Percentiles rank a stretch among this genome's conserved stretches.
Conservation (phyloP, 2,888 invertebrate genomes). For the Parochlus steinenii region DNA sequence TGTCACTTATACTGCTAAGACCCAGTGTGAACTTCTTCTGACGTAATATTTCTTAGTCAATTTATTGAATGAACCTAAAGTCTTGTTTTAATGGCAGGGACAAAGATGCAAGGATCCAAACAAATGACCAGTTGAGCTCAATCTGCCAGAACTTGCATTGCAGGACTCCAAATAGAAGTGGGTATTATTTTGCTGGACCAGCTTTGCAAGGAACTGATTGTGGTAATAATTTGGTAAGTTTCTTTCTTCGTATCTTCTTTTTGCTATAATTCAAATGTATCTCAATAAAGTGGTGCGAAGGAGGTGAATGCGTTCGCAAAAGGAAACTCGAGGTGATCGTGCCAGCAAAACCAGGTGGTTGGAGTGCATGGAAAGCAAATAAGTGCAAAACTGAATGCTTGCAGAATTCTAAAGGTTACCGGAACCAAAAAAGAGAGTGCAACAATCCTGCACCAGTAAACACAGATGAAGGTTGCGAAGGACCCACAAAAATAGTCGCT, state of each 20-base stretch:
- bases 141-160: conserved; percentile 54
- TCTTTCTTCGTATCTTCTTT: conserved; percentile 7
- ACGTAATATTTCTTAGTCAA: no score
- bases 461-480: conserved; percentile 41
- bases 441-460: conserved; percentile 33
- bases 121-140: conserved; percentile 24
- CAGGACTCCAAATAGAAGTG: conserved; percentile 51
- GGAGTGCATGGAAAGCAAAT: conserved; percentile 45
- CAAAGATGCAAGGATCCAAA: conserved; percentile 22
- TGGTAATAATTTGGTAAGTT: conserved; percentile 40
- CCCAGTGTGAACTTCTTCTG: conserved; percentile 55
- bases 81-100: no score
- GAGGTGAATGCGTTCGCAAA: conserved; percentile 41
- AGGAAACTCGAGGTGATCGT: conserved; percentile 19
- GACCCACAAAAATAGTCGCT: conserved; percentile 42
- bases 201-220: conserved; percentile 69
- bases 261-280: conserved; percentile 17
- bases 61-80: no score
- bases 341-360: conserved; percentile 26
- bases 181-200: conserved; percentile 62
- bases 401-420: conserved; percentile 40
- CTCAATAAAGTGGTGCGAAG: conserved; percentile 55
- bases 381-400: conserved; percentile 52
- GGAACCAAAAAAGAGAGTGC: conserved; percentile 39
- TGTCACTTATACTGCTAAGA: conserved; percentile 50